Conservation (phyloP, 2,797 vertebrate genomes). For the Aphelocoma californica region DNA sequence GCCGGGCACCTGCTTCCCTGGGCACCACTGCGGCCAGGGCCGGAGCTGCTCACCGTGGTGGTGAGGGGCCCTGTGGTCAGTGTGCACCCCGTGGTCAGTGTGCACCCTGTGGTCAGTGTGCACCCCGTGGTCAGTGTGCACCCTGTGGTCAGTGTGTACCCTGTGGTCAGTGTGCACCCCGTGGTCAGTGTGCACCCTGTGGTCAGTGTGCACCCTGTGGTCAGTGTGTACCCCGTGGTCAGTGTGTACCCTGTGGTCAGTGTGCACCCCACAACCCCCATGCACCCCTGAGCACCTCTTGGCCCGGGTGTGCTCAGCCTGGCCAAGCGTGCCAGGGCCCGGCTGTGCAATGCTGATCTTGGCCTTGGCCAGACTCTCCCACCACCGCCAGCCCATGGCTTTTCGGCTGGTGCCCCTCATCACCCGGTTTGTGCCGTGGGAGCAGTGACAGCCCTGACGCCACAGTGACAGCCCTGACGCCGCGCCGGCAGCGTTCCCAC, state of each 20-base stretch:
- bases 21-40: fast-evolving
- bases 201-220: background rate
- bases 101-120: too few relatives aligned
- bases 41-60: fast-evolving
- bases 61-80: fast-evolving
- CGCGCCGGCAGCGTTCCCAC: background rate
- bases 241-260: fast-evolving
- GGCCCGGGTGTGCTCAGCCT: fast-evolving
- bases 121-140: background rate
- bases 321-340: fast-evolving
- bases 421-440: background rate
- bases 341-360: fast-evolving
- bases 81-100: background rate
- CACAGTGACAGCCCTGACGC: background rate
- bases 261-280: fast-evolving
- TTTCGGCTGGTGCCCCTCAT: background rate
- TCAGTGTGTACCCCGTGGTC: fast-evolving
- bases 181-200: fast-evolving
- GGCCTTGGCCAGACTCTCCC: background rate
- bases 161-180: fast-evolving
- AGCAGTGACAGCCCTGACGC: background rate
- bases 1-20: background rate
- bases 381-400: fast-evolving
- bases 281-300: fast-evolving
- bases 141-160: fast-evolving